A percentile compares a stretch with the other conserved stretches of the same genome.
phyloP scores from a whole-genome alignment of 1,140 invertebrate genomes.

The Chironomus striatipennis region DNA sequence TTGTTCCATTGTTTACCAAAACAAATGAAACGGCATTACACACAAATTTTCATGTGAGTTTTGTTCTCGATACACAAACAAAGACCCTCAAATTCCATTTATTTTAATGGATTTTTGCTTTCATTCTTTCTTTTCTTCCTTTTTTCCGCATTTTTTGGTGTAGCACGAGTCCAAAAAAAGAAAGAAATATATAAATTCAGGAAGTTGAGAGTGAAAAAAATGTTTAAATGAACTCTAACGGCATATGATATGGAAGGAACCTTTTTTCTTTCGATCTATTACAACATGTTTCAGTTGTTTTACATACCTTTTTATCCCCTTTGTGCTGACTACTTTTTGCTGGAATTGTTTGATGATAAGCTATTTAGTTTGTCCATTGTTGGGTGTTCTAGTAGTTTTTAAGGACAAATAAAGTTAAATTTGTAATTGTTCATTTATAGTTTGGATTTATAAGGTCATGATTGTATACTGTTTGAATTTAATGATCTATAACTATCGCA shows the following conservation, averaged over 20 bases:
- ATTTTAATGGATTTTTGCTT: conserved; percentile 6
- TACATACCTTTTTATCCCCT: neutral
- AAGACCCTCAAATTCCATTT: conserved; percentile 21
- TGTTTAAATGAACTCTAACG: neutral
- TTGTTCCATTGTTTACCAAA: neutral
- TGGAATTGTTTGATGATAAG: no score
- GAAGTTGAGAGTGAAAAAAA: conserved; percentile 14
- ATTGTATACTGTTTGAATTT: no score
- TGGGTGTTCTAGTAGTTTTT: no score
- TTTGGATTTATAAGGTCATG: no score
- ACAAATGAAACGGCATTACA: neutral
- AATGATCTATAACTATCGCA: no score
- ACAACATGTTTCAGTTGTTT: conserved; percentile 2
- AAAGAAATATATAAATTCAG: neutral
- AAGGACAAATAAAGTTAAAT: no score
- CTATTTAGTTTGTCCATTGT: no score
- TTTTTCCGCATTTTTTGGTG: no score
- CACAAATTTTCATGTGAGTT: neutral
- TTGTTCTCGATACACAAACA: neutral
- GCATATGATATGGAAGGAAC: neutral
- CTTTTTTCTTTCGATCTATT: neutral
- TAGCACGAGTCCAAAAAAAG: no score
- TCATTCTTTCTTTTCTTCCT: neutral
- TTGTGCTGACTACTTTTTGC: neutral
- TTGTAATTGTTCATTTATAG: no score